These are phyloP conservation scores for Yponomeuta cagnagella DNA, from an alignment of 2,888 invertebrate genomes.

Conservation along the genomic window DNA sequence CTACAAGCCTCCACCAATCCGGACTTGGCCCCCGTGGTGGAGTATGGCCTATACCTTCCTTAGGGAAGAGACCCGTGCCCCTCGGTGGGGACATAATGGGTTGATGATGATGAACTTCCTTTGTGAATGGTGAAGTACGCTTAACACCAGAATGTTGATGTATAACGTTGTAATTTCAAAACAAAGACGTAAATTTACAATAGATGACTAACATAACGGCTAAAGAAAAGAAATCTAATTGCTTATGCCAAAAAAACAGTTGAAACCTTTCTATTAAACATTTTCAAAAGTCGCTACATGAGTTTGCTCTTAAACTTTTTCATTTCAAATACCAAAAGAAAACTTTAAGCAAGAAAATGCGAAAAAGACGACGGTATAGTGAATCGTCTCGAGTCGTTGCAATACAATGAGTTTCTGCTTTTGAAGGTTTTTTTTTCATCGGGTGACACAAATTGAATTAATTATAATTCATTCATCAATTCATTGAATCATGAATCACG, in stretches of 20 bases:
- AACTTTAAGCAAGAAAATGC: neutral
- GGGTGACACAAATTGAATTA: neutral
- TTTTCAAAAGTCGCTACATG: slow-evolving; percentile 20
- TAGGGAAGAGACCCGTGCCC: too few species aligned
- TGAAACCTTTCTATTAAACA: neutral
- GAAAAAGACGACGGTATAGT: neutral
- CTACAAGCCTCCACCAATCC: too few species aligned
- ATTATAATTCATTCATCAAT: neutral
- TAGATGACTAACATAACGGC: too few species aligned
- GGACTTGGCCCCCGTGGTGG: too few species aligned
- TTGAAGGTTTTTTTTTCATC: neutral
- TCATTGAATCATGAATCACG: too few species aligned
- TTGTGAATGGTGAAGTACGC: neutral
- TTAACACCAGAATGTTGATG: neutral
- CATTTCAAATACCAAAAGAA: slow-evolving; percentile 1
- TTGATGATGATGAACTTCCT: neutral
- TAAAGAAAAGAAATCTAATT: neutral
- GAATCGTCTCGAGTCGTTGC: neutral
- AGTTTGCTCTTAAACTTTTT: slow-evolving; percentile 29
- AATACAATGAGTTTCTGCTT: neutral
- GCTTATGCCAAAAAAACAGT: neutral
- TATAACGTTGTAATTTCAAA: neutral
- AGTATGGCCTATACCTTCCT: too few species aligned
- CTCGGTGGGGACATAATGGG: too few species aligned
- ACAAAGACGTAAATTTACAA: neutral